Evolutionary conservation across 2,888 invertebrate species (phyloP).

Genomic region (Pterostichus niger): DNA sequence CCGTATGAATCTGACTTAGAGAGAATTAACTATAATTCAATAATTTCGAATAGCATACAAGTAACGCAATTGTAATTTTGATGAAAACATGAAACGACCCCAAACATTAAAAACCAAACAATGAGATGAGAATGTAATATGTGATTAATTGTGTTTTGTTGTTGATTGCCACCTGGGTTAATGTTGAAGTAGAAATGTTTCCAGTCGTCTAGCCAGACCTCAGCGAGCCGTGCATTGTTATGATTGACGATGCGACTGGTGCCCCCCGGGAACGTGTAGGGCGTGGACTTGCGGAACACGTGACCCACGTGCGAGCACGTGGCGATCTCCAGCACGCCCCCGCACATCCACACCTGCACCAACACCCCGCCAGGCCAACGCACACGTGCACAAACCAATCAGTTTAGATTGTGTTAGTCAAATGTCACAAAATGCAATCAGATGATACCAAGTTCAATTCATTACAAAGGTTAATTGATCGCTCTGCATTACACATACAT

Average conservation of each 20-base stretch:
- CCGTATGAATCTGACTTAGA: no score
- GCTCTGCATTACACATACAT: not conserved
- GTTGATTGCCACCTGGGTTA: constrained; percentile 88
- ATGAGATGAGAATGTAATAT: not conserved
- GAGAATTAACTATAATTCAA: no score
- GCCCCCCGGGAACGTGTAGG: constrained; percentile 99
- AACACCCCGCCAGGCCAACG: constrained; percentile 67
- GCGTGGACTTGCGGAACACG: constrained; percentile 98
- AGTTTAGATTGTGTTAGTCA: constrained; percentile 39
- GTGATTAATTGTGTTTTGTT: not conserved
- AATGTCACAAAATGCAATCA: constrained; percentile 44
- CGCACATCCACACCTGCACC: constrained; percentile 97
- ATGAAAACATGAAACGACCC: not conserved
- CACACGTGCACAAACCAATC: constrained; percentile 56
- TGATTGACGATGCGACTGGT: constrained; percentile 98
- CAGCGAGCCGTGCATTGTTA: constrained; percentile 98
- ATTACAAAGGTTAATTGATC: not conserved
- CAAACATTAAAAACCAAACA: constrained; percentile 9
- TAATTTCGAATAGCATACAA: not conserved
- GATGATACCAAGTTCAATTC: constrained; percentile 10
- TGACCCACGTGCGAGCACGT: constrained; percentile 98
- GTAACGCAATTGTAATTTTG: not conserved
- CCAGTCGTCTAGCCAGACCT: constrained; percentile 99
- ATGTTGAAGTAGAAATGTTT: constrained; percentile 99
- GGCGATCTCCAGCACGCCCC: constrained; percentile 94